Conservation (phyloP, 2,888 invertebrate species). For the Cenopis cana region DNA sequence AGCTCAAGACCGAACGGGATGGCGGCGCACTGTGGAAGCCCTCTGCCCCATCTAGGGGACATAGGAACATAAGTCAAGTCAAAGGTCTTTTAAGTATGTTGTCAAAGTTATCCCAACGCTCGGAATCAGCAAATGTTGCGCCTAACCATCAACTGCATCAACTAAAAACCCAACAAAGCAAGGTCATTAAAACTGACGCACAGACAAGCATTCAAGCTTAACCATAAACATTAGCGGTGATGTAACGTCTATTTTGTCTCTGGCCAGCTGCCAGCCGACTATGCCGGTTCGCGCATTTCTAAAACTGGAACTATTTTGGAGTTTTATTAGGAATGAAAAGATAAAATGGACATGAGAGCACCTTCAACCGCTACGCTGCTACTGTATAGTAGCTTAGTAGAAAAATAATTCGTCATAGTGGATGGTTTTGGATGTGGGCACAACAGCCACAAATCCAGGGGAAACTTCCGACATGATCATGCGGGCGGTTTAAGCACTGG, state of each 20-base stretch:
- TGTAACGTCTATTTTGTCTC: slow-evolving; percentile 43
- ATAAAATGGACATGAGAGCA: slow-evolving; percentile 7
- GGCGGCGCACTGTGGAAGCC: too few relatives aligned
- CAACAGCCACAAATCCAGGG: background rate
- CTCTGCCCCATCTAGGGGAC: too few relatives aligned
- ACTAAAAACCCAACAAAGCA: slow-evolving; percentile 31
- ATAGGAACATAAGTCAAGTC: too few relatives aligned
- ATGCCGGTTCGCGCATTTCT: slow-evolving; percentile 43
- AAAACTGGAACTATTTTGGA: slow-evolving; percentile 38
- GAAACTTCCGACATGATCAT: too few relatives aligned
- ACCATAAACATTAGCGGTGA: slow-evolving; percentile 43
- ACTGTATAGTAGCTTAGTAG: background rate
- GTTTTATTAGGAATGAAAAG: slow-evolving; percentile 39
- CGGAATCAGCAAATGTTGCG: slow-evolving; percentile 6
- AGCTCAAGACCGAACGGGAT: too few relatives aligned
- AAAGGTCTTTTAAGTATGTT: too few relatives aligned
- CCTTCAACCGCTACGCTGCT: background rate
- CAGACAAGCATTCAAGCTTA: slow-evolving; percentile 36
- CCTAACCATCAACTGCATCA: slow-evolving; percentile 12
- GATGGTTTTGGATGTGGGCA: background rate
- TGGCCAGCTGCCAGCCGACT: slow-evolving; percentile 39
- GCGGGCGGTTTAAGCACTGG: too few relatives aligned
- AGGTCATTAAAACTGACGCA: slow-evolving; percentile 42
- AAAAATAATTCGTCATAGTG: background rate
- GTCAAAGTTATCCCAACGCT: background rate